These are phyloP conservation scores for Steinernema feltiae DNA, from an alignment of 1,140 invertebrate genomes.

Conservation along the genomic window DNA sequence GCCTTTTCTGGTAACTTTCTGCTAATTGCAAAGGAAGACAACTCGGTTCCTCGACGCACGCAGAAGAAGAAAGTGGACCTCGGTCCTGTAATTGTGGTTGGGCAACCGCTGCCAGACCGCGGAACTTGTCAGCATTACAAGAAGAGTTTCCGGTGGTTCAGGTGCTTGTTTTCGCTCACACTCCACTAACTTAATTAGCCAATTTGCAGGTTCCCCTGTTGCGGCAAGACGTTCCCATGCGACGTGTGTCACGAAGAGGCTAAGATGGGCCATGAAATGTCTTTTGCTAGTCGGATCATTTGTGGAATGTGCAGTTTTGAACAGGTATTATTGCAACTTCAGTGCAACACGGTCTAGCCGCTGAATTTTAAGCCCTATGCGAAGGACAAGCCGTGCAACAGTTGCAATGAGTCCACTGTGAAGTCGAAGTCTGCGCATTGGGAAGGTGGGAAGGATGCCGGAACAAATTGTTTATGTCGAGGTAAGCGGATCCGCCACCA, in stretches of 20 bases:
- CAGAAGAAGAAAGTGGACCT: constrained; percentile 27
- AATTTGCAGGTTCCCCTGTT: constrained; percentile 59
- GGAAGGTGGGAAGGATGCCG: constrained; percentile 60
- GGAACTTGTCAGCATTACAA: constrained; percentile 61
- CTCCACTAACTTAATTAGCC: background rate
- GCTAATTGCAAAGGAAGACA: background rate
- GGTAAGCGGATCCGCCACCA: constrained; percentile 20
- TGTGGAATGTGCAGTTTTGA: constrained; percentile 61
- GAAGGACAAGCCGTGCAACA: constrained; percentile 52
- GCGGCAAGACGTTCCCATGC: constrained; percentile 60
- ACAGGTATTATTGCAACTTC: constrained; percentile 51
- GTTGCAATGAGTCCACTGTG: constrained; percentile 52
- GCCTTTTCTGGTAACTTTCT: background rate
- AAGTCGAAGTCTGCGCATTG: constrained; percentile 56
- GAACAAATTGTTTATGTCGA: constrained; percentile 59
- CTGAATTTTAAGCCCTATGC: constrained; percentile 50
- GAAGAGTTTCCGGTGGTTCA: constrained; percentile 61
- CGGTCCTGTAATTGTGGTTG: constrained; percentile 56
- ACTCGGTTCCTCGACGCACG: background rate
- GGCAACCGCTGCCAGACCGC: constrained; percentile 58
- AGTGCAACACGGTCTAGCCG: background rate
- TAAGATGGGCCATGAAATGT: constrained; percentile 59
- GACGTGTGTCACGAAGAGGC: constrained; percentile 60
- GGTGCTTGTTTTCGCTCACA: constrained; percentile 32
- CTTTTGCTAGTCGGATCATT: constrained; percentile 59